Base-by-base conservation (phyloP, 2,113 vertebrate species). In the Oryzias curvinotus region DNA sequence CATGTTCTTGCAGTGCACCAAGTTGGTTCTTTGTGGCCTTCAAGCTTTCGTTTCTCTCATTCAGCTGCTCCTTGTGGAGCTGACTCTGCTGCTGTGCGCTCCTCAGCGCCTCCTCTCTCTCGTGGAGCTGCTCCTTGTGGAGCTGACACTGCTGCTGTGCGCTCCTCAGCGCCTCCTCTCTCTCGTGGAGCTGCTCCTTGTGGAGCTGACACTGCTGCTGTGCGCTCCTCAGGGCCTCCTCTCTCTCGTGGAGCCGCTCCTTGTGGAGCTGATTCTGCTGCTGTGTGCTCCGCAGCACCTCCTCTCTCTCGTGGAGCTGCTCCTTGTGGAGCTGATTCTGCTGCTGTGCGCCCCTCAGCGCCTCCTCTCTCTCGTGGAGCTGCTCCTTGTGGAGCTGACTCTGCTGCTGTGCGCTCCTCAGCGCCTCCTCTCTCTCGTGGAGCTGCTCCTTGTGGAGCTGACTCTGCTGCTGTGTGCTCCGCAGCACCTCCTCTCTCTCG, bases 181-280 rank as follows among this genome's bases (percentile, higher is more conserved):
- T 90, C 21, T n/a, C n/a, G n/a, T n/a, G n/a, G n/a, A 91, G 17
- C 28, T 94, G 78, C 1, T 77, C 88, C 30, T 80, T 84, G 62
- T 91, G 53, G 2, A 68, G 84, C 13, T 88, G 70, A 57, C 88
- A 78, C 60, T 94, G 89, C 10, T 62, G 60, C 0, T 60, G 52
- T 4, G 83, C 62, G 23, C 48, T 81, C 59, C 68, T 82, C 19
- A 93, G 14, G 61, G 19, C 17, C 5, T 68, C 66, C 18, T 92
- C 90, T 80, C 80, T 90, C 21, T n/a, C n/a, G n/a, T n/a, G n/a
- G n/a, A 91, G 17, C 28, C 94, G 78, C 1, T 77, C 88, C 30
- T 80, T 84, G 62, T 91, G 53, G 2, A 68, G 84, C 13, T 88
- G 70, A 57, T 88, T 78, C 60, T 94, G 89, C 10, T 62, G 60